These are phyloP conservation scores for Chunga burmeisteri DNA, from an alignment of 2,113 vertebrate species.

Conservation along the genomic window DNA sequence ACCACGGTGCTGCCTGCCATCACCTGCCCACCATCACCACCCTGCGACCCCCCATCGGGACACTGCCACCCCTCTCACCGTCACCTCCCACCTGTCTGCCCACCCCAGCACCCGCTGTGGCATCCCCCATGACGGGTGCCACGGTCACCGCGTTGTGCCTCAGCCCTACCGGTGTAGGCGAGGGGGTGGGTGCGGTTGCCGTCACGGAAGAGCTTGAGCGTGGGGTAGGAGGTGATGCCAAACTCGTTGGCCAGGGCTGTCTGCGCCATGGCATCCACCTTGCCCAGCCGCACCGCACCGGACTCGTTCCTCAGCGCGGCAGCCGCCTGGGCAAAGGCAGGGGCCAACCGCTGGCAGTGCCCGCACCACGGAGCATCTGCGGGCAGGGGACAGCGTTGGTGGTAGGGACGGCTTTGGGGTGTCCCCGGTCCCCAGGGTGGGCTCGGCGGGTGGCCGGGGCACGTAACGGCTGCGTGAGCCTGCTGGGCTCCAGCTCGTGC, in stretches of 20 bases:
- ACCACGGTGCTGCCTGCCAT: accelerated
- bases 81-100: background rate
- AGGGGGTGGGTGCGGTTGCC: constrained; percentile 80
- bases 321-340: constrained; percentile 79
- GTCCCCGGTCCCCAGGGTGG: background rate
- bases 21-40: background rate
- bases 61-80: background rate
- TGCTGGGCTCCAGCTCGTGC: accelerated
- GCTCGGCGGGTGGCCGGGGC: background rate
- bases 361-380: constrained; percentile 89
- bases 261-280: constrained; percentile 82
- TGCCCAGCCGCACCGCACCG: constrained; percentile 72
- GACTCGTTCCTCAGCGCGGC: constrained; percentile 71
- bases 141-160: accelerated
- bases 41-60: too few relatives aligned
- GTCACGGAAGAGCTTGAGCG: constrained; percentile 80
- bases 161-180: constrained; percentile 73
- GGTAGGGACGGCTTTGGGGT: background rate
- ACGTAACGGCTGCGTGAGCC: accelerated
- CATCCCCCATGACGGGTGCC: accelerated
- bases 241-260: constrained; percentile 82
- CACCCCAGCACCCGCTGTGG: accelerated
- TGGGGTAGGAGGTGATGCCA: constrained; percentile 77
- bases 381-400: background rate
- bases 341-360: constrained; percentile 85